Evolutionary conservation across 1,140 invertebrate genomes (phyloP).

Genomic region (Linepithema humile): DNA sequence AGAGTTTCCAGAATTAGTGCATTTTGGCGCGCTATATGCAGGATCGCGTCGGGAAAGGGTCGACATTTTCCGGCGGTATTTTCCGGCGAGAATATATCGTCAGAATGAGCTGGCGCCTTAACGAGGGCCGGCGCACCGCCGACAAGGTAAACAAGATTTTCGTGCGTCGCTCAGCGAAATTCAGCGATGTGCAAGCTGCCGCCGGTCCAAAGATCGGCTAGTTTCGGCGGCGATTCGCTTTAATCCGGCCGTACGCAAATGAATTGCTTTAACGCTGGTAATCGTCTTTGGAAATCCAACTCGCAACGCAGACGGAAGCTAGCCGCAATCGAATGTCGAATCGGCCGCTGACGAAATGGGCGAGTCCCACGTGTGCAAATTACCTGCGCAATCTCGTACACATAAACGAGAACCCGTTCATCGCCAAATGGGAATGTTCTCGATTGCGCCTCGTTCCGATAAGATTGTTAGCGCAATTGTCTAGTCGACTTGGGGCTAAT

Average conservation of each 20-base stretch:
- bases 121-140: constrained; percentile 6
- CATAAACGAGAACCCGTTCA: background rate
- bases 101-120: constrained; percentile 23
- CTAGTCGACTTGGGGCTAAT: too few relatives aligned
- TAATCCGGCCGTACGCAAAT: constrained; percentile 67
- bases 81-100: background rate
- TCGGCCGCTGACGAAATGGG: constrained; percentile 51
- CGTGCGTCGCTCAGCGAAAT: constrained; percentile 23
- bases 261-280: constrained; percentile 70
- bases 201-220: background rate
- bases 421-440: too few relatives aligned
- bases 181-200: background rate
- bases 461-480: too few relatives aligned
- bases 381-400: background rate
- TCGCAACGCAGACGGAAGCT: constrained; percentile 27
- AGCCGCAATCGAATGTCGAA: constrained; percentile 64
- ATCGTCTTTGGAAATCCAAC: constrained; percentile 69
- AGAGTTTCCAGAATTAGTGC: background rate
- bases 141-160: constrained; percentile 50
- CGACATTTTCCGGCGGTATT: constrained; percentile 42
- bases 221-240: constrained; percentile 60
- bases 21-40: background rate
- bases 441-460: constrained; percentile 7
- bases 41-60: constrained; percentile 21
- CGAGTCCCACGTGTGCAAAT: constrained; percentile 12